phyloP scores from a whole-genome alignment of 2,113 vertebrate genomes.

The Raja brachyura region DNA sequence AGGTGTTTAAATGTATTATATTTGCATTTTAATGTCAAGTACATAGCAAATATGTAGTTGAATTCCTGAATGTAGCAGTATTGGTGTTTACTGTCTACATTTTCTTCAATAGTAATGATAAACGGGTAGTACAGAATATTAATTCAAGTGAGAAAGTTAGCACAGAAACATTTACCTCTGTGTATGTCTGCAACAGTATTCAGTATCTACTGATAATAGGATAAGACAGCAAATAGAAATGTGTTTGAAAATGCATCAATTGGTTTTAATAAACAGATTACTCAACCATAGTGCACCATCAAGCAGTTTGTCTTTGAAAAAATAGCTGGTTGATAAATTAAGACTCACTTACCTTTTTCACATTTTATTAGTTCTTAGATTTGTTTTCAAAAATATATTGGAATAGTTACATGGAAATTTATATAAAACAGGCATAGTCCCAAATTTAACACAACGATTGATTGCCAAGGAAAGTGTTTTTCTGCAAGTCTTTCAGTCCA shows the following conservation, averaged over 20 bases:
- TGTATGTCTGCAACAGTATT: not conserved
- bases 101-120: not conserved
- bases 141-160: too few relatives aligned
- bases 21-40: not conserved
- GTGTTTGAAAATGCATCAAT: not conserved
- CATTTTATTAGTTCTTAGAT: not conserved
- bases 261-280: slow-evolving; percentile 23
- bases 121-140: too few relatives aligned
- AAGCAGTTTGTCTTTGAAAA: not conserved
- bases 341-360: not conserved
- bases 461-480: not conserved
- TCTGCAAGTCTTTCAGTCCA: not conserved
- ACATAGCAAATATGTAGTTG: not conserved
- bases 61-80: not conserved
- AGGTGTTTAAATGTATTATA: not conserved
- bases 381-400: not conserved
- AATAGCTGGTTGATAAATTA: not conserved
- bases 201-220: not conserved
- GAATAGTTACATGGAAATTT: not conserved
- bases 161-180: not conserved
- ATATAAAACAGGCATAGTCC: not conserved
- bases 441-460: too few relatives aligned
- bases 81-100: not conserved
- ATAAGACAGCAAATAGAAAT: not conserved
- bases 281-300: not conserved